Percentiles rank a stretch among this genome's conserved stretches.
phyloP scores from a whole-genome alignment of 2,888 invertebrate species.

The Synanthedon formicaeformis region DNA sequence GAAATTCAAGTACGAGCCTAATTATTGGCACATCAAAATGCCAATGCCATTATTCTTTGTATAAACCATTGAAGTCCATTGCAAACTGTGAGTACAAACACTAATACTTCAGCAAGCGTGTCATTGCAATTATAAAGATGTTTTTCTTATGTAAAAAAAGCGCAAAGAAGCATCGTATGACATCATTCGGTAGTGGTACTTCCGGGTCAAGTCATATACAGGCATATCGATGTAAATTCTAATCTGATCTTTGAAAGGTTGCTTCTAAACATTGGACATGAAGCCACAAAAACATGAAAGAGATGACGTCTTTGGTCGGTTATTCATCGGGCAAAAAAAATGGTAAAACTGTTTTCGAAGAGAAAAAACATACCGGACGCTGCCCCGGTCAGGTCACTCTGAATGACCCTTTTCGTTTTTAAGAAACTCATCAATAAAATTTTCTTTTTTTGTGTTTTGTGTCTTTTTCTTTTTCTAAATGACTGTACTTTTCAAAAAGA shows the following conservation, averaged over 20 bases:
- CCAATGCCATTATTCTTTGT: too few species aligned
- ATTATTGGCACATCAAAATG: constrained; percentile 1
- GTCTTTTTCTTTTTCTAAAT: too few species aligned
- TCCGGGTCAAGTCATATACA: constrained; percentile 6
- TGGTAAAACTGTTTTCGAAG: constrained; percentile 1
- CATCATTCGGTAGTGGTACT: constrained; percentile 5
- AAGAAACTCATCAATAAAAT: too few species aligned
- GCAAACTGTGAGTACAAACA: too few species aligned
- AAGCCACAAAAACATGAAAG: constrained; percentile 2
- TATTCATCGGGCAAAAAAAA: constrained; percentile 2
- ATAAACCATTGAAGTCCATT: too few species aligned
- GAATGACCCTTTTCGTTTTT: not conserved
- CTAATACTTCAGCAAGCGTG: too few species aligned
- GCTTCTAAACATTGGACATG: not conserved
- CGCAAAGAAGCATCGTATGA: constrained; percentile 3
- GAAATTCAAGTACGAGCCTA: constrained; percentile 28
- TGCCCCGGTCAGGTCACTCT: not conserved
- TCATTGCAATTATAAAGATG: too few species aligned
- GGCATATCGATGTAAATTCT: not conserved
- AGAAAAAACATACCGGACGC: constrained; percentile 2
- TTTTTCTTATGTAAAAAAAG: too few species aligned
- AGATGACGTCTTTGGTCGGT: constrained; percentile 4
- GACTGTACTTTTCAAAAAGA: too few species aligned
- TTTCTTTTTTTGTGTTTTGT: too few species aligned
- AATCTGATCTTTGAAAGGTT: constrained; percentile 2